phyloP scores from a whole-genome alignment of 2,797 vertebrate genomes.

The Emydoidea blandingii region DNA sequence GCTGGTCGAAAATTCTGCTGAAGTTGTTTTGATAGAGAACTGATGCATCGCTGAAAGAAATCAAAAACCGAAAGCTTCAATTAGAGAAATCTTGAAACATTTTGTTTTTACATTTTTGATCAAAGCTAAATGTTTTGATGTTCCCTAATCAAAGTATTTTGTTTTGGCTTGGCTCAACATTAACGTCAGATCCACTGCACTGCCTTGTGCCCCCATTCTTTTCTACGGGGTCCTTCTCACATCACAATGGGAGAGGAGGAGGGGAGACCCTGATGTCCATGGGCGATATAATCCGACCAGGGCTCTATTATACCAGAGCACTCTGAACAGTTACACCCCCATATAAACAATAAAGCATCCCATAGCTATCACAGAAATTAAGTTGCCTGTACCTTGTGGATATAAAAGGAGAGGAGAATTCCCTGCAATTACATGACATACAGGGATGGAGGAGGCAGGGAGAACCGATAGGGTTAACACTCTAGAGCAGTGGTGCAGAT shows the following conservation, averaged over 20 bases:
- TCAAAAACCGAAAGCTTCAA: not conserved
- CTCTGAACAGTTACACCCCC: not conserved
- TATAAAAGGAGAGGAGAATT: not conserved
- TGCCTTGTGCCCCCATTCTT: not conserved
- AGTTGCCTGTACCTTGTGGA: not conserved
- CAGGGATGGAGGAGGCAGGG: not conserved
- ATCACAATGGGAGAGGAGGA: not conserved
- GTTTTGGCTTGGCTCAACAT: not conserved
- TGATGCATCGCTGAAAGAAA: not conserved
- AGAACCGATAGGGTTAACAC: not conserved
- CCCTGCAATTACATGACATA: not conserved
- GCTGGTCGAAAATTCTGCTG: constrained; percentile 17
- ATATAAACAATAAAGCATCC: not conserved
- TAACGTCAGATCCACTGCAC: not conserved
- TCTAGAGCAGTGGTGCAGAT: not conserved
- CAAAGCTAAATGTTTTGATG: not conserved
- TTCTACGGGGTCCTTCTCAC: no score
- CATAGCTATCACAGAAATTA: not conserved
- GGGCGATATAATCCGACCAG: not conserved
- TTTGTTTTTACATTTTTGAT: not conserved
- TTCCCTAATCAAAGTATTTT: not conserved
- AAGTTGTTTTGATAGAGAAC: not conserved
- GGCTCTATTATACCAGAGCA: not conserved
- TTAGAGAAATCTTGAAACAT: not conserved
- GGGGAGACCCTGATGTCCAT: not conserved